Conservation (phyloP, 1,140 invertebrate genomes). For the Aphaenogaster ashmeadi region DNA sequence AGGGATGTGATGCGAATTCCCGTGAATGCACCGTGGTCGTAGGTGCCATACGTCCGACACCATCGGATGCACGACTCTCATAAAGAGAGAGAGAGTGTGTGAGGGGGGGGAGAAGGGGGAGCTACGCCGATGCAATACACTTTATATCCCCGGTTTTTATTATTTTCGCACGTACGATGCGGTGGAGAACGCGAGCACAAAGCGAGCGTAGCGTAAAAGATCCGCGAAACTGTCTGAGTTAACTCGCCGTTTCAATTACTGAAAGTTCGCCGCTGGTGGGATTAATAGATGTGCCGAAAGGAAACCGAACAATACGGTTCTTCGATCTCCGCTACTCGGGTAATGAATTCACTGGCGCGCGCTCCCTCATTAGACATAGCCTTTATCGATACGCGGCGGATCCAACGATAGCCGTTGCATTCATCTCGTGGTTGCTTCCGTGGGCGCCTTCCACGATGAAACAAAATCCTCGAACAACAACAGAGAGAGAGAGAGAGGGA, state of each 20-base stretch:
- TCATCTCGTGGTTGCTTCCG: neutral
- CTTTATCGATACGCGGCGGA: neutral
- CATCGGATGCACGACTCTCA: neutral
- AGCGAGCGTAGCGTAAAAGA: constrained; percentile 26
- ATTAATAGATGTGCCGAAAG: constrained; percentile 55
- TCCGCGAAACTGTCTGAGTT: constrained; percentile 1
- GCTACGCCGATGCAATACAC: neutral
- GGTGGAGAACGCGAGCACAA: neutral
- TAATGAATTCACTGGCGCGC: constrained; percentile 42
- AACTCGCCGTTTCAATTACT: constrained; percentile 53
- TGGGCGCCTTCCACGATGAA: neutral
- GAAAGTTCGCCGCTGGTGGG: constrained; percentile 19
- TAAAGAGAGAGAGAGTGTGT: neutral
- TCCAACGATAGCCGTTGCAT: constrained; percentile 10
- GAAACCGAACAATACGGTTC: constrained; percentile 35
- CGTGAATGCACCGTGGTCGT: constrained; percentile 14
- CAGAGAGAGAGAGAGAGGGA: no score
- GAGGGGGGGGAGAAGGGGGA: neutral
- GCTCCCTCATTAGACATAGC: constrained; percentile 33
- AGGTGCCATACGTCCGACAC: neutral
- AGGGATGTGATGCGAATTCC: constrained; percentile 53
- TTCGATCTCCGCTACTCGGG: constrained; percentile 14
- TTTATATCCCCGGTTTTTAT: constrained; percentile 47
- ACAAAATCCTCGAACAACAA: neutral
- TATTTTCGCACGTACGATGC: constrained; percentile 15